Evolutionary conservation across 2,113 vertebrate species (phyloP).

Genomic region (Ictidomys tridecemlineatus): DNA sequence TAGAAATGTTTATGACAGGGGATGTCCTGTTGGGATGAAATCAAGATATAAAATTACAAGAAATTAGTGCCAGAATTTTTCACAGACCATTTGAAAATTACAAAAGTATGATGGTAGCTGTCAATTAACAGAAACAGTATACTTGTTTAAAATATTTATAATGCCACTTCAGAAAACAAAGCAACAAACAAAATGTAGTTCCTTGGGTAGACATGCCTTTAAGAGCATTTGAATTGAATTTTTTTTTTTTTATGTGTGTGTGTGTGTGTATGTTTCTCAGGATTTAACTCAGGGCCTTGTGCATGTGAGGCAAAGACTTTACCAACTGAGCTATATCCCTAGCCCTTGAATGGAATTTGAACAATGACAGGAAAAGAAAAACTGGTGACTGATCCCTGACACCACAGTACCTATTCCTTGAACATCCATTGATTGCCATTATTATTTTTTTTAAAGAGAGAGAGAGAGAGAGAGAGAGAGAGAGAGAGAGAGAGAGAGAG

Average conservation of each 20-base stretch:
- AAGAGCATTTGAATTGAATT: neutral
- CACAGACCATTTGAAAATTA: conserved; percentile 78
- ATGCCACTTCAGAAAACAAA: conserved; percentile 48
- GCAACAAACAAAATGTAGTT: conserved; percentile 53
- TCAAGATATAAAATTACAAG: conserved; percentile 83
- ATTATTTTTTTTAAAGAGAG: neutral
- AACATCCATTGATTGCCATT: neutral
- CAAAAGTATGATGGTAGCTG: conserved; percentile 74
- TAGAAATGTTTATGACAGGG: conserved; percentile 68
- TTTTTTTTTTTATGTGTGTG: too few species aligned
- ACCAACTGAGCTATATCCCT: too few species aligned
- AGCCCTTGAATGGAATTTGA: neutral
- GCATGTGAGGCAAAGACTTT: too few species aligned
- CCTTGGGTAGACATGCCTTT: neutral
- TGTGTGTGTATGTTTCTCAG: too few species aligned
- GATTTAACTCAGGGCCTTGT: too few species aligned
- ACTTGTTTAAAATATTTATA: conserved; percentile 62
- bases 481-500: too few species aligned
- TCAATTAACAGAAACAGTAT: conserved; percentile 76
- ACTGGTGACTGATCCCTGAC: neutral
- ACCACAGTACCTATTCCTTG: neutral
- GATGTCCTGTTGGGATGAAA: conserved; percentile 79
- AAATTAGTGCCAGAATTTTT: conserved; percentile 82
- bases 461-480: too few species aligned
- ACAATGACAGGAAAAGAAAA: neutral